Evolutionary conservation across 2,797 vertebrate genomes (phyloP).

Genomic region (Cynodonichthys magdalenae): DNA sequence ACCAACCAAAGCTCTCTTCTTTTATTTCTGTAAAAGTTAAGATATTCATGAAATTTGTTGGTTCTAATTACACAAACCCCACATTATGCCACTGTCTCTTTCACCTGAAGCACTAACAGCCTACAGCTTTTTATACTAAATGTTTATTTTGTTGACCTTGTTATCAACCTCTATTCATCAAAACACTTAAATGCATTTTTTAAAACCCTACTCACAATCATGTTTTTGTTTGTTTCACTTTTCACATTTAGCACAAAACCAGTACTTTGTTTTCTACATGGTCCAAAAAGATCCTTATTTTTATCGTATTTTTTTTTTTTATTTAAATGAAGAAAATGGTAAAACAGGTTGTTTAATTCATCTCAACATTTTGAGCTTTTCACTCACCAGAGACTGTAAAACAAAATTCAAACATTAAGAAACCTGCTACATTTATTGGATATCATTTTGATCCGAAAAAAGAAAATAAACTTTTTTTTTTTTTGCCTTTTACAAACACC

Average conservation of each 20-base stretch:
- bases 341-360: too few species aligned
- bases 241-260: too few species aligned
- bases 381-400: too few species aligned
- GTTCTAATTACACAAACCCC: neutral
- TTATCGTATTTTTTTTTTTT: neutral
- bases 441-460: neutral
- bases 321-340: too few species aligned
- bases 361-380: too few species aligned
- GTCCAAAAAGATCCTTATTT: neutral
- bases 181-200: neutral
- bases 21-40: neutral
- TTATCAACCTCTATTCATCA: neutral
- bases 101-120: neutral
- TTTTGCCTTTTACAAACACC: too few species aligned
- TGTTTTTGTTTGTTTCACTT: too few species aligned
- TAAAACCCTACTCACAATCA: too few species aligned
- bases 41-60: neutral
- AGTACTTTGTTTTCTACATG: too few species aligned
- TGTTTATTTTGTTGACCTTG: neutral
- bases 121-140: neutral
- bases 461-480: too few species aligned
- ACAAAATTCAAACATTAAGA: too few species aligned
- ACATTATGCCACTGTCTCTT: neutral
- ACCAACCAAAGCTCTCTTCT: neutral
- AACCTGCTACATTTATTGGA: neutral